Evolutionary conservation across 2,797 vertebrate species (phyloP), one percentile per base, ranked within the genome.

Genomic region (Pagetopsis macropterus): DNA sequence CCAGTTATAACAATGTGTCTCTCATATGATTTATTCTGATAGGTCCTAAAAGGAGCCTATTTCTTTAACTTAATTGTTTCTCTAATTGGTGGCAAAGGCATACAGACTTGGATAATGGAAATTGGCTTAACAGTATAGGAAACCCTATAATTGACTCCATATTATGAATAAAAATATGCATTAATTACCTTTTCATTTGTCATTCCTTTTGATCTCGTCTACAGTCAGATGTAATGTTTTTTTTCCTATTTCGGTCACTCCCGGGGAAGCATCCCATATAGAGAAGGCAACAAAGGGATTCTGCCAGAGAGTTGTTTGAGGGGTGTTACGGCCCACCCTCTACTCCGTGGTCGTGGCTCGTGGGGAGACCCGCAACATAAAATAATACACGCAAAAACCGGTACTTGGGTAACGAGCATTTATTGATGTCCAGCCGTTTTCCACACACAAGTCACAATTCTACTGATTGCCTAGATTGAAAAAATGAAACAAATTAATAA

Each of bases 201-300:
- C 33, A 71, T 75, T 63, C 2, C 1, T 65, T 51, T 77, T 65
- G 44, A 44, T 72, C 50, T 62, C 15, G 23, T 19, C 49, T 31
- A 23, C 52, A 57, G 52, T 45, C 48, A 75, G 8, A 17, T 65
- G 40, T 57, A 61, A 56, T n/a, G 16, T 6, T 59, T 16, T 40
- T 58, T 33, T 72, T 33, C 48, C 3, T 16, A 7, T 27, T 16
- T 1, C 45, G 21, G 27, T 68, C 58, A 58, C 55, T 55, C 5
- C n/a, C 5, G 65, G 60, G 37, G 9, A 16, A 76, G 51, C 16
- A 12, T 58, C 9, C 31, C 41, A 50, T 16, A 14, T 46, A 40
- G 70, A 3, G 9, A 58, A 15, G 41, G 1, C 11, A 40, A 9
- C 12, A 37, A 0, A 44, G 23, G 6, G 41, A 37, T n/a, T n/a